phyloP scores from a whole-genome alignment of 2,113 vertebrate genomes.

The Zingel zingel region DNA sequence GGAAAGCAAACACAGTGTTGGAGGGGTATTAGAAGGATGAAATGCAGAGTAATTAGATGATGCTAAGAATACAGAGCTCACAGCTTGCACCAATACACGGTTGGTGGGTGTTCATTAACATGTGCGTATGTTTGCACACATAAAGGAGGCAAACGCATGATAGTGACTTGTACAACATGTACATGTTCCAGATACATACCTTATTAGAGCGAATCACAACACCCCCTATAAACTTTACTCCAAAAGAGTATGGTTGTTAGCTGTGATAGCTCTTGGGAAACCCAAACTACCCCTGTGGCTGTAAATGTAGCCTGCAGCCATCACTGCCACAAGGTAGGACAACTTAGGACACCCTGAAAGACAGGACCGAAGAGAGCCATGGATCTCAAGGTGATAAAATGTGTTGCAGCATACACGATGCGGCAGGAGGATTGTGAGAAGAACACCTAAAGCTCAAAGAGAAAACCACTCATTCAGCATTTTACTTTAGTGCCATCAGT shows the following conservation, averaged over 20 bases:
- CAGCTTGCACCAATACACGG: constrained; percentile 4
- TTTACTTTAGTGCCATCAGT: constrained; percentile 10
- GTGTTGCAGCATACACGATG: neutral
- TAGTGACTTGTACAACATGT: fast-evolving
- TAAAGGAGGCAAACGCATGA: constrained; percentile 15
- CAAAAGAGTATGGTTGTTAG: neutral
- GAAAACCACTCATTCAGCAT: neutral
- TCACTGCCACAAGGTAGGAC: constrained; percentile 20
- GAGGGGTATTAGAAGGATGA: constrained; percentile 34
- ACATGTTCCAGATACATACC: neutral
- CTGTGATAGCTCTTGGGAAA: constrained; percentile 10
- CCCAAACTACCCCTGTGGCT: neutral
- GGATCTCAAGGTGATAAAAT: constrained; percentile 5
- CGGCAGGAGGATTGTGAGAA: neutral
- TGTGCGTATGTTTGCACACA: neutral
- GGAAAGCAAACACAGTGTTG: constrained; percentile 49
- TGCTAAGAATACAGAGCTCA: constrained; percentile 36
- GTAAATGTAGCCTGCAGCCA: constrained; percentile 38
- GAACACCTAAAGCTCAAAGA: constrained; percentile 15
- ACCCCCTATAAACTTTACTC: neutral
- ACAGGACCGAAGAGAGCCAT: neutral
- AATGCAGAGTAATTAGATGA: constrained; percentile 44
- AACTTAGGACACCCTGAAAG: constrained; percentile 21
- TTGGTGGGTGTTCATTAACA: constrained; percentile 20
- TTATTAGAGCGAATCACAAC: neutral